A percentile compares a stretch with the other conserved stretches of the same genome.
These are phyloP conservation scores for Atta colombica DNA, from an alignment of 1,140 invertebrate genomes.

Conservation along the genomic window DNA sequence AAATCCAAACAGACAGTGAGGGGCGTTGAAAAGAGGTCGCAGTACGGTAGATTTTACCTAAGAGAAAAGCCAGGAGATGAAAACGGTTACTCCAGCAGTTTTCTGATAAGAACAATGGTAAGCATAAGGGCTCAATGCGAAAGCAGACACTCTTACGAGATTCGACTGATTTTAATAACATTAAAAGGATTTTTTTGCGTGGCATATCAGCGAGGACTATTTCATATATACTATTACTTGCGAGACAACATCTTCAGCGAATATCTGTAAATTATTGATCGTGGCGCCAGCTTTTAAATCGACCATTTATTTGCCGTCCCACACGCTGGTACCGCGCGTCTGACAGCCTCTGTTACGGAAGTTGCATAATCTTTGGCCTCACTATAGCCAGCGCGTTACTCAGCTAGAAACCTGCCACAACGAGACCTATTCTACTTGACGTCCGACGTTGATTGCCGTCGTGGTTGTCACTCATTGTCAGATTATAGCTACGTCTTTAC, in stretches of 20 bases:
- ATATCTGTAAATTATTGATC: constrained; percentile 27
- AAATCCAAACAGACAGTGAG: not conserved
- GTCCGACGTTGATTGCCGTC: constrained; percentile 48
- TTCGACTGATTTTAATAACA: not conserved
- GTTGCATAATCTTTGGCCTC: constrained; percentile 25
- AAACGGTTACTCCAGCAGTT: not conserved
- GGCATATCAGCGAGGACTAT: no score
- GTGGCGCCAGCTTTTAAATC: constrained; percentile 15
- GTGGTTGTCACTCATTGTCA: constrained; percentile 55
- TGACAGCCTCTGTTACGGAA: constrained; percentile 31
- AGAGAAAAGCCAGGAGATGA: not conserved
- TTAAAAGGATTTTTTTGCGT: not conserved
- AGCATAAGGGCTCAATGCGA: not conserved
- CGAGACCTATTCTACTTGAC: constrained; percentile 65
- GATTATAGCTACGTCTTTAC: constrained; percentile 23
- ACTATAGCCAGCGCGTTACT: constrained; percentile 35
- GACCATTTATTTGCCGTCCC: not conserved
- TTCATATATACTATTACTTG: not conserved
- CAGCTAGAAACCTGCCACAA: constrained; percentile 57
- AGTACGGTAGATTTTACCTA: not conserved
- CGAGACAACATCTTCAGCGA: not conserved
- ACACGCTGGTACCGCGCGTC: not conserved
- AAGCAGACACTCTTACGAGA: not conserved
- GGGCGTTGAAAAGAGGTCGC: not conserved
- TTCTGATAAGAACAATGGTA: not conserved